Evolutionary conservation across 2,888 invertebrate species (phyloP).

Genomic region (Caenorhabditis japonica): DNA sequence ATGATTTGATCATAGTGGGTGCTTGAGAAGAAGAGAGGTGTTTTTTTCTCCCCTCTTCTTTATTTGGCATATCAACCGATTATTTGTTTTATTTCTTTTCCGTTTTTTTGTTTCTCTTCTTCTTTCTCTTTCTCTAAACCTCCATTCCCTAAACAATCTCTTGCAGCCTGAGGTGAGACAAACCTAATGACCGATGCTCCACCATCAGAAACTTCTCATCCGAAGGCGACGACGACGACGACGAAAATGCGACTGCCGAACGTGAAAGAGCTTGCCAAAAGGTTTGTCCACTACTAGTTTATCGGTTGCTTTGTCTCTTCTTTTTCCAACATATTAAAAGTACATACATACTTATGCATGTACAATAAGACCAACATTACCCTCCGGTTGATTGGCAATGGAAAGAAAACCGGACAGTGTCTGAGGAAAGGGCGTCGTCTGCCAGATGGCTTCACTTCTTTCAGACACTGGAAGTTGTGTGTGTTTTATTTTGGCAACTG

Average conservation of each 20-base stretch:
- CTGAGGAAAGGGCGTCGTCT: background rate
- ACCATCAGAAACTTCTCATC: slow-evolving; percentile 1
- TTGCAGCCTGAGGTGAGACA: slow-evolving; percentile 14
- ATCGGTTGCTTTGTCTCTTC: background rate
- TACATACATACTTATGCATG: slow-evolving; percentile 3
- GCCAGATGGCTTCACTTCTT: no score
- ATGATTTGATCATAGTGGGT: no score
- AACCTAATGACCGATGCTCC: slow-evolving; percentile 31
- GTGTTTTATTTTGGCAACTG: no score
- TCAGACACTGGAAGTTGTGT: no score
- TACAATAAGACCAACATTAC: slow-evolving; percentile 25
- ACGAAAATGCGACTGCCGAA: slow-evolving; percentile 45
- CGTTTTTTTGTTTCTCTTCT: no score
- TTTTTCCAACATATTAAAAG: background rate
- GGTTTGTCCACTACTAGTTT: slow-evolving; percentile 8
- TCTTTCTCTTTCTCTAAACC: no score
- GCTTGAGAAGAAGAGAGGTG: no score
- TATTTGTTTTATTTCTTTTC: no score
- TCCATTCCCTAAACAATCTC: background rate
- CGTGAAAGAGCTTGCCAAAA: slow-evolving; percentile 49
- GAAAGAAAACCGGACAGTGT: slow-evolving; percentile 14
- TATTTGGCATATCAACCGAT: no score
- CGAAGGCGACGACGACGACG: slow-evolving; percentile 20
- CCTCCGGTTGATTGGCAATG: slow-evolving; percentile 36
- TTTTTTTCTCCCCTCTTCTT: no score